Conservation (phyloP, 2,797 vertebrate genomes). For the Euphonia xanthogaster region DNA sequence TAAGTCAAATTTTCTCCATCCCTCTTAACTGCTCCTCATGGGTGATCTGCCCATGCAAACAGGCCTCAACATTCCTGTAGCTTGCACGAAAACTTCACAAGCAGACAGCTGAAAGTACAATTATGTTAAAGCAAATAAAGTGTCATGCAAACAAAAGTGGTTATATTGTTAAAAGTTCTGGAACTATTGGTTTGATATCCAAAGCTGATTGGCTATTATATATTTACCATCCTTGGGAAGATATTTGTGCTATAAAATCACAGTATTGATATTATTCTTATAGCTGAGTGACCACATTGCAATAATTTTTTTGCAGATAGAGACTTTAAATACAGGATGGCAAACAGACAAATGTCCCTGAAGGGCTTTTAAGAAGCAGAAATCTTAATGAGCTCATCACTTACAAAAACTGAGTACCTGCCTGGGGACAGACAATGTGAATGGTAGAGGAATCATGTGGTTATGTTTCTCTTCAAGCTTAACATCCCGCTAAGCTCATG, state of each 20-base stretch:
- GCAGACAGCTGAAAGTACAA: background rate
- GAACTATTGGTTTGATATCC: background rate
- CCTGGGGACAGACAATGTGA: constrained; percentile 46
- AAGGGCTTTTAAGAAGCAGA: constrained; percentile 62
- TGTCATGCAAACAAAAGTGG: background rate
- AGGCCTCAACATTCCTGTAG: fast-evolving
- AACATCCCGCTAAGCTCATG: background rate
- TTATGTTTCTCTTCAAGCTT: constrained; percentile 1
- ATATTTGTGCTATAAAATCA: background rate
- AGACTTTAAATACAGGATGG: constrained; percentile 44
- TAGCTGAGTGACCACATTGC: background rate
- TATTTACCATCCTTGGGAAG: background rate
- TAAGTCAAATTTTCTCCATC: background rate
- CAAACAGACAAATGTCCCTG: constrained; percentile 23
- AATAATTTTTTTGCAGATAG: background rate
- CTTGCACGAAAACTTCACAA: background rate
- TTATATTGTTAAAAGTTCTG: background rate
- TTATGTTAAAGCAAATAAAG: background rate
- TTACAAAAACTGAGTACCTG: constrained; percentile 58
- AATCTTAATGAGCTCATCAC: constrained; percentile 63
- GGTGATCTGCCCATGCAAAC: background rate
- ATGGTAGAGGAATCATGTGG: background rate
- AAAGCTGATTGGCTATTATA: background rate
- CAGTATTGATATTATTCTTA: background rate
- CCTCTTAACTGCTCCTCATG: background rate